These are phyloP conservation scores for Dendrolimus houi DNA, from an alignment of 2,888 invertebrate genomes.

Conservation along the genomic window DNA sequence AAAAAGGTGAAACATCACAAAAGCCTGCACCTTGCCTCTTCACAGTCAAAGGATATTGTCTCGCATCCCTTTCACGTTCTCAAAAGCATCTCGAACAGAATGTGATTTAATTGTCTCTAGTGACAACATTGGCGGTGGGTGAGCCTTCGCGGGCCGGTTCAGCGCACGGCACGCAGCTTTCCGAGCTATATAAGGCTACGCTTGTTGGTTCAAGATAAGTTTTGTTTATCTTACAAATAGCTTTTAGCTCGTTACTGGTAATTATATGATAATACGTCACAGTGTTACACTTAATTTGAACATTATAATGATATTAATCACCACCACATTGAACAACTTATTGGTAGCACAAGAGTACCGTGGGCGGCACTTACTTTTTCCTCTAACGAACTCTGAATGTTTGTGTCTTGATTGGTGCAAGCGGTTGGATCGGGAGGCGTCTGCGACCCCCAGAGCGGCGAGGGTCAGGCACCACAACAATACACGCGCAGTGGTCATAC, in stretches of 20 bases:
- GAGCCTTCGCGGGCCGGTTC: conserved; percentile 17
- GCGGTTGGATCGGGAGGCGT: conserved; percentile 44
- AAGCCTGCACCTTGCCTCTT: conserved; percentile 25
- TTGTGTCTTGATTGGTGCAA: conserved; percentile 52
- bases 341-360: conserved; percentile 12
- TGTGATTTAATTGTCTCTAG: conserved; percentile 34
- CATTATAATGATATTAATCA: background rate
- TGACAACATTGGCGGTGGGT: conserved; percentile 7
- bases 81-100: conserved; percentile 27
- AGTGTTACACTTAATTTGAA: background rate
- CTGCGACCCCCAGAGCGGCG: conserved; percentile 33
- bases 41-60: conserved; percentile 23
- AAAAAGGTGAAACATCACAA: conserved; percentile 15
- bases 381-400: conserved; percentile 84
- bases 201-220: conserved; percentile 55
- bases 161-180: conserved; percentile 36
- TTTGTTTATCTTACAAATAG: conserved; percentile 51
- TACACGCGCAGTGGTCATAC: conserved; percentile 62
- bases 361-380: conserved; percentile 82
- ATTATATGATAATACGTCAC: background rate
- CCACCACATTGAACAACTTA: background rate
- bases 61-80: conserved; percentile 21
- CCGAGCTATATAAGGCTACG: conserved; percentile 49
- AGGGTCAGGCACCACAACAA: conserved; percentile 60
- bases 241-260: conserved; percentile 34